Evolutionary conservation across 2,113 vertebrate genomes (phyloP).

Genomic region (Junco hyemalis): DNA sequence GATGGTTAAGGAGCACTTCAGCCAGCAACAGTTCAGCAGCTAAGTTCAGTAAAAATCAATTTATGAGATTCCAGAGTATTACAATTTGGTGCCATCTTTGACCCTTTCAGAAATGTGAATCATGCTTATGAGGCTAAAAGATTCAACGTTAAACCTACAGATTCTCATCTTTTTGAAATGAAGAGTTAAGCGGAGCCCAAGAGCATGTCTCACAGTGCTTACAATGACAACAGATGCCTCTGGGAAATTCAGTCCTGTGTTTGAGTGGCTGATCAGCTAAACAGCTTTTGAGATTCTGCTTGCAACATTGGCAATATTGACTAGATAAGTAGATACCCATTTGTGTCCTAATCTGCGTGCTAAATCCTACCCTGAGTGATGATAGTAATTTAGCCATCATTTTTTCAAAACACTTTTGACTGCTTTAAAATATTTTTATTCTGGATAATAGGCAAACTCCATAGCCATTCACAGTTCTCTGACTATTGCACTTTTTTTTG

Average conservation of each 20-base stretch:
- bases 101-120: neutral
- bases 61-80: neutral
- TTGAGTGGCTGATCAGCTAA: neutral
- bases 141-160: fast-evolving
- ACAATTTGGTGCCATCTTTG: neutral
- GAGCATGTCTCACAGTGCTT: neutral
- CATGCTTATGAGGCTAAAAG: neutral
- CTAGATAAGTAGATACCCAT: neutral
- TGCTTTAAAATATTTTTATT: neutral
- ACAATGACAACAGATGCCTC: neutral
- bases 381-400: neutral
- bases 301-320: neutral
- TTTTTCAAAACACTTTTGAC: neutral
- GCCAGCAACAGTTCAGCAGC: neutral
- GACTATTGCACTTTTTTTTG: neutral
- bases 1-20: neutral
- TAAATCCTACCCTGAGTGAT: neutral
- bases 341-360: neutral
- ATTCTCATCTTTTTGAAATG: neutral
- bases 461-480: neutral
- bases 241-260: neutral
- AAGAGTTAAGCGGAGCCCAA: neutral
- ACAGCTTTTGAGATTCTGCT: neutral
- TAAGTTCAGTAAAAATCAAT: neutral
- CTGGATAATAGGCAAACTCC: neutral